These are phyloP conservation scores for Agriopis marginaria DNA, from an alignment of 2,888 invertebrate genomes.

Conservation along the genomic window DNA sequence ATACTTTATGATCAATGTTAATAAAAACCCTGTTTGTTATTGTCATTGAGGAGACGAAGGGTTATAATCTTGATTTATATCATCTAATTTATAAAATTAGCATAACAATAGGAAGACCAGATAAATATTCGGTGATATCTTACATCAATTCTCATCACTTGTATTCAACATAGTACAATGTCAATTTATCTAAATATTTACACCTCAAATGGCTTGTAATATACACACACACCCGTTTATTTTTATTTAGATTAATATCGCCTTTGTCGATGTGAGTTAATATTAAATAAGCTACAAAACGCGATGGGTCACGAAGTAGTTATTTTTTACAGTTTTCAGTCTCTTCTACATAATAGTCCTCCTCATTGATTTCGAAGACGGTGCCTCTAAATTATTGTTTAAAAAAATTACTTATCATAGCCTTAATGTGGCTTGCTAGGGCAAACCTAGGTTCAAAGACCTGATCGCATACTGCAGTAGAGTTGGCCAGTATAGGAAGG, in stretches of 20 bases:
- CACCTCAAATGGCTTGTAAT: slow-evolving; percentile 39
- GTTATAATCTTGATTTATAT: slow-evolving; percentile 39
- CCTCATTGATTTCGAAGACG: no score
- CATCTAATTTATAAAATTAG: slow-evolving; percentile 40
- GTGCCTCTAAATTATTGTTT: no score
- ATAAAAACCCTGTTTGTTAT: slow-evolving; percentile 24
- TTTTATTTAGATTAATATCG: slow-evolving; percentile 34
- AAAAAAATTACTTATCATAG: no score
- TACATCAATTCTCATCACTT: slow-evolving; percentile 47
- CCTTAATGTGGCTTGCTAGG: no score
- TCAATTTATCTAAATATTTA: slow-evolving; percentile 54
- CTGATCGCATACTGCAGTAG: no score
- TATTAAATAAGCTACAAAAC: no score
- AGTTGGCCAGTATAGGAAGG: no score
- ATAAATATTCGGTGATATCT: slow-evolving; percentile 39
- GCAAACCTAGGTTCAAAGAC: no score
- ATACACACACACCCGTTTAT: slow-evolving; percentile 14
- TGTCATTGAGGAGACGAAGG: slow-evolving; percentile 19
- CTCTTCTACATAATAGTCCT: no score
- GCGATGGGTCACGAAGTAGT: no score
- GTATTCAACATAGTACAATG: slow-evolving; percentile 41
- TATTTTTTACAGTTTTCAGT: no score
- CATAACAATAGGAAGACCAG: slow-evolving; percentile 46
- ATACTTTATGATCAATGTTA: neutral
- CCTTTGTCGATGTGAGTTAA: neutral